These are phyloP conservation scores for Tortrix viridana DNA, from an alignment of 2,888 invertebrate species.

Conservation along the genomic window DNA sequence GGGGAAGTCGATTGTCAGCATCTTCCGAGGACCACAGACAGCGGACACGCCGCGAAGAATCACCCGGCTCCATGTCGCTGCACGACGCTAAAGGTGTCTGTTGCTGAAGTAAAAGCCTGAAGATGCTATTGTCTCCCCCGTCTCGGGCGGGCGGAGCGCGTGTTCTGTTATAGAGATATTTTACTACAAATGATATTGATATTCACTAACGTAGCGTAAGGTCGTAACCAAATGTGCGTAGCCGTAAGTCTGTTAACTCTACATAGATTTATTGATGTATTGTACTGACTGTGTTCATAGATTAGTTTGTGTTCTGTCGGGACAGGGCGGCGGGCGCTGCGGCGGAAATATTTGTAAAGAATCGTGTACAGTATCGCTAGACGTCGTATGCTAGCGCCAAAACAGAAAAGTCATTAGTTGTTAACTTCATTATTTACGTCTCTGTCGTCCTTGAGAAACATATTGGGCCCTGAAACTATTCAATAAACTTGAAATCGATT, in stretches of 20 bases:
- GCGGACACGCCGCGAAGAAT: too few species aligned
- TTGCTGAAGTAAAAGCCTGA: background rate
- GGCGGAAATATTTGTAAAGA: background rate
- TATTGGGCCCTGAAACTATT: too few species aligned
- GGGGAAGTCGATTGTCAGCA: too few species aligned
- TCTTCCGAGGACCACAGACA: too few species aligned
- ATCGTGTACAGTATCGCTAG: too few species aligned
- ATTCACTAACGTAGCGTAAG: constrained; percentile 47
- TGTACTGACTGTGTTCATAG: constrained; percentile 15
- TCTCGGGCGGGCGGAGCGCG: constrained; percentile 2
- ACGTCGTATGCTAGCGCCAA: too few species aligned
- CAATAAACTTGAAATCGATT: too few species aligned
- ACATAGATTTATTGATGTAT: constrained; percentile 34
- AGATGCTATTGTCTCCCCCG: background rate
- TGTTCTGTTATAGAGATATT: constrained; percentile 22
- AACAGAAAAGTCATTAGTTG: too few species aligned
- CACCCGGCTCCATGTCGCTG: too few species aligned
- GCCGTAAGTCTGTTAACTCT: constrained; percentile 48
- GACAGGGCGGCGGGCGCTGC: background rate
- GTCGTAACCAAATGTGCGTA: constrained; percentile 62
- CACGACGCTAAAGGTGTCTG: background rate
- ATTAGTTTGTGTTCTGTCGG: constrained; percentile 17
- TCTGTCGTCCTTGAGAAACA: too few species aligned
- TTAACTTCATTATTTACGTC: too few species aligned
- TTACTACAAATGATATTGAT: constrained; percentile 26